Conservation (phyloP, 1,140 invertebrate species). For the Drosophila melanica region DNA sequence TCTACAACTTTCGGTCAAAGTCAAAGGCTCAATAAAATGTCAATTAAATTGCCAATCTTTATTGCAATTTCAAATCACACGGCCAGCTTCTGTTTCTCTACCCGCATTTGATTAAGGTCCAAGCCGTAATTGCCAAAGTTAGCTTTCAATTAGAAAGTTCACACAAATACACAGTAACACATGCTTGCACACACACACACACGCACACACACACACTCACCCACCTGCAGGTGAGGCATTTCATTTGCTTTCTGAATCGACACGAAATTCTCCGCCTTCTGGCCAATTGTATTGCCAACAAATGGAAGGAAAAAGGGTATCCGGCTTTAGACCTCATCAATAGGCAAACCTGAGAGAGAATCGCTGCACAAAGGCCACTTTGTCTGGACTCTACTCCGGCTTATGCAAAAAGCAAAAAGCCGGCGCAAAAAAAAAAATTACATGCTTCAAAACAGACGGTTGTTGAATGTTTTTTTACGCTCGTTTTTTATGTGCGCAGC, state of each 20-base stretch:
- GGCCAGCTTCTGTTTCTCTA: conserved; percentile 5
- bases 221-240: conserved; percentile 51
- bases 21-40: conserved; percentile 74
- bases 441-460: conserved; percentile 61
- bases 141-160: conserved; percentile 80
- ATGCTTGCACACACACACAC: conserved; percentile 9
- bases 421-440: conserved; percentile 28
- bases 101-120: conserved; percentile 76
- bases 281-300: conserved; percentile 36
- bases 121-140: conserved; percentile 77
- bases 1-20: conserved; percentile 30
- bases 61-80: conserved; percentile 59
- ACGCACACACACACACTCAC: conserved; percentile 1
- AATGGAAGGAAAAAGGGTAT: conserved; percentile 26
- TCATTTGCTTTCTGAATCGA: conserved; percentile 68
- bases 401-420: conserved; percentile 14
- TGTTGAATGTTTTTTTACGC: conserved; percentile 36
- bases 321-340: conserved; percentile 29
- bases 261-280: conserved; percentile 33
- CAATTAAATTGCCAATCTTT: conserved; percentile 75
- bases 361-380: conserved; percentile 67
- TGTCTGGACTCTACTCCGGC: conserved; percentile 45
- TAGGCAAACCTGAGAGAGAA: conserved; percentile 25
- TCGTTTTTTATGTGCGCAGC: conserved; percentile 18
- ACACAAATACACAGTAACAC: conserved; percentile 29